phyloP scores from a whole-genome alignment of 2,797 vertebrate species.

The Melanogrammus aeglefinus region DNA sequence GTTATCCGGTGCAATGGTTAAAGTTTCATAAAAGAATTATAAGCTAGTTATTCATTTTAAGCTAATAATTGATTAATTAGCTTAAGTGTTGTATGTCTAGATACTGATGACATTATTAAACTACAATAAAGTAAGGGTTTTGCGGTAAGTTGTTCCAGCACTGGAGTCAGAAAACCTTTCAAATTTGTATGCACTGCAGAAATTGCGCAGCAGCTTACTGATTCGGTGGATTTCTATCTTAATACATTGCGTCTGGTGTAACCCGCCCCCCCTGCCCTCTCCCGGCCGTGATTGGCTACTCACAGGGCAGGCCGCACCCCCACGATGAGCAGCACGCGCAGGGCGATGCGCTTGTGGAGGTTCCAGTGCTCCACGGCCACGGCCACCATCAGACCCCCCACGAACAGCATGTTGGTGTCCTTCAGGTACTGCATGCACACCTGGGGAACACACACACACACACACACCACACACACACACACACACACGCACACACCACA shows the following conservation, averaged over 20 bases:
- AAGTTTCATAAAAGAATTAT: background rate
- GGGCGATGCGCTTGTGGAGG: slow-evolving; percentile 91
- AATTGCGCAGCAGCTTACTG: too few species aligned
- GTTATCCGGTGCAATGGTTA: background rate
- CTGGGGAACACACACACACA: slow-evolving; percentile 60
- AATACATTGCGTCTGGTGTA: background rate
- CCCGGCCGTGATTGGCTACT: slow-evolving; percentile 48
- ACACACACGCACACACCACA: too few species aligned
- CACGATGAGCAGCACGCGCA: slow-evolving; percentile 82
- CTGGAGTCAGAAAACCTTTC: background rate
- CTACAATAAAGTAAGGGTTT: background rate
- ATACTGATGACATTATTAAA: background rate
- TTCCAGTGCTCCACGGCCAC: slow-evolving; percentile 92
- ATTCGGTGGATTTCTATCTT: background rate
- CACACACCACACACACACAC: background rate
- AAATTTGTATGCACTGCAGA: background rate
- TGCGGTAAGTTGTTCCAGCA: background rate
- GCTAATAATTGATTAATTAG: background rate
- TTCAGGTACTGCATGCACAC: slow-evolving; percentile 95
- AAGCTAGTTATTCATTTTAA: too few species aligned
- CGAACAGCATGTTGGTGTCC: slow-evolving; percentile 93
- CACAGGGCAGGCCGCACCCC: slow-evolving; percentile 89
- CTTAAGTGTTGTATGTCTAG: background rate
- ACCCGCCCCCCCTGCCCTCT: background rate
- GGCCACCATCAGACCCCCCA: slow-evolving; percentile 89